A percentile compares a stretch with the other conserved stretches of the same genome.
These are phyloP conservation scores for Pelosia muscerda DNA, from an alignment of 2,888 invertebrate genomes.

Conservation along the genomic window DNA sequence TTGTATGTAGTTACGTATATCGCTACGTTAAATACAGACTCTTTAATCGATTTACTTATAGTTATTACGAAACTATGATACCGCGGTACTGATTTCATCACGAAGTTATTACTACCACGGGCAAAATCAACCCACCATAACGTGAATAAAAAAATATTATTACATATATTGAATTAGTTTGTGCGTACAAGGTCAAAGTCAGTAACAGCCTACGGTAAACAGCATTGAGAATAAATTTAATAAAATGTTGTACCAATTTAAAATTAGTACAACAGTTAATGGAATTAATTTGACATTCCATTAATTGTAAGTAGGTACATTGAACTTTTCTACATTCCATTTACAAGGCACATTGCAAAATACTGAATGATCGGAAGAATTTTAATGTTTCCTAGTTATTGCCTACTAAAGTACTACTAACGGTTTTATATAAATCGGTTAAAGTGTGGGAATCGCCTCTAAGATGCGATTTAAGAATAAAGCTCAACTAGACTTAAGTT, in stretches of 20 bases:
- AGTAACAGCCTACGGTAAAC: conserved; percentile 6
- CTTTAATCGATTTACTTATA: conserved; percentile 38
- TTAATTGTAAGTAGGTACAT: background rate
- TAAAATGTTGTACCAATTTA: conserved; percentile 24
- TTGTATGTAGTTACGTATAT: conserved; percentile 42
- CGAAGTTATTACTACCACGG: background rate
- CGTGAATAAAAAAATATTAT: background rate
- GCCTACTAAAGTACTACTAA: background rate
- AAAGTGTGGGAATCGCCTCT: conserved; percentile 44
- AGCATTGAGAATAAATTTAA: conserved; percentile 23
- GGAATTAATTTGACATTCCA: conserved; percentile 15
- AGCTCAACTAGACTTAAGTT: conserved; percentile 66
- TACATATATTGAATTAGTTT: background rate
- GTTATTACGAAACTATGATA: conserved; percentile 15
- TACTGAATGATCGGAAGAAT: conserved; percentile 2
- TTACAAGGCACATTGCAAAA: background rate
- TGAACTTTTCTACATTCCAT: background rate
- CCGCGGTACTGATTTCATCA: background rate
- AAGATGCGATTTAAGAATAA: conserved; percentile 47
- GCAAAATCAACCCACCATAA: conserved; percentile 1
- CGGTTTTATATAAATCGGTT: conserved; percentile 29
- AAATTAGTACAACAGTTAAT: background rate
- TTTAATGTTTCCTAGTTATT: conserved; percentile 23
- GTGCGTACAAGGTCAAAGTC: conserved; percentile 8
- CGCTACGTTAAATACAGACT: conserved; percentile 35